phyloP scores from a whole-genome alignment of 2,797 vertebrate genomes.

The Channallabes apus region DNA sequence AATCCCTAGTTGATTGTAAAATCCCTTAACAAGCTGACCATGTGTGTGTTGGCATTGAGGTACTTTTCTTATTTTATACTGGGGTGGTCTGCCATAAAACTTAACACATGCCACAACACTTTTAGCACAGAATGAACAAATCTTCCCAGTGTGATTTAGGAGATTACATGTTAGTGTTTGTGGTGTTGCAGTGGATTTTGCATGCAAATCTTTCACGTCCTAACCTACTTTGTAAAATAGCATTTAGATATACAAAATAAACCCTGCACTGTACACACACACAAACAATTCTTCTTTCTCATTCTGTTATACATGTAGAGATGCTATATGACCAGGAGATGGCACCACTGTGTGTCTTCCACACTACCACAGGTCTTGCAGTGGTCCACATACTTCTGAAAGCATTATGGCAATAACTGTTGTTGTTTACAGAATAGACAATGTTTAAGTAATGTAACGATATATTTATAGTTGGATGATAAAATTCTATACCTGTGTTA shows the following conservation, averaged over 20 bases:
- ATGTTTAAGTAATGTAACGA: no score
- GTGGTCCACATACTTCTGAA: not conserved
- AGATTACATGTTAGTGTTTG: no score
- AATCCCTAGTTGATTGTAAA: not conserved
- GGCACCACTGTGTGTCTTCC: not conserved
- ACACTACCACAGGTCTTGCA: not conserved
- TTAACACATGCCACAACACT: not conserved
- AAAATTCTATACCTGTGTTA: not conserved
- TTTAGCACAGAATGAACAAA: not conserved
- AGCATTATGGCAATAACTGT: not conserved
- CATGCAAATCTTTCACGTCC: not conserved
- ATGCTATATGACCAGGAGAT: conserved; percentile 5
- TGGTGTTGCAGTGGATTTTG: not conserved
- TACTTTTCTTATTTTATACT: not conserved
- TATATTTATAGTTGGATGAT: not conserved
- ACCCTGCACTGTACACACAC: not conserved
- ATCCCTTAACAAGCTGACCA: not conserved
- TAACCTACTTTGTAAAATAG: not conserved
- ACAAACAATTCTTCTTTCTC: not conserved
- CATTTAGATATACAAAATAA: not conserved
- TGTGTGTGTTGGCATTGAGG: not conserved
- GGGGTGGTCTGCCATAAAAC: not conserved
- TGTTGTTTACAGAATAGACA: not conserved
- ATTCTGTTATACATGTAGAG: not conserved
- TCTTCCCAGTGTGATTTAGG: no score